Conservation (phyloP, 2,888 invertebrate genomes). For the Macaria notata region DNA sequence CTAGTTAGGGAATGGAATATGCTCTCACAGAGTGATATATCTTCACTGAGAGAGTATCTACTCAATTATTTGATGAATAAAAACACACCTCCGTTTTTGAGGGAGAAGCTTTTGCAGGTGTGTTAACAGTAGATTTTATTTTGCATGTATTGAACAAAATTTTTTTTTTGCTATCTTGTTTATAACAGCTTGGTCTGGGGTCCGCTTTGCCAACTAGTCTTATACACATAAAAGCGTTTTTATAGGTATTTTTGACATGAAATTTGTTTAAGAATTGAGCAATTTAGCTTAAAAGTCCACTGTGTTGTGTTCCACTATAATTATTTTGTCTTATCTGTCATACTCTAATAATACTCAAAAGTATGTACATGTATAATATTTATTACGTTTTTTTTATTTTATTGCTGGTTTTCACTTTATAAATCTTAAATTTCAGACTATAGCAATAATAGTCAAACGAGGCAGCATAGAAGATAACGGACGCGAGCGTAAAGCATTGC, state of each 20-base stretch:
- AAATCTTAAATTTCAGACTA: slow-evolving; percentile 74
- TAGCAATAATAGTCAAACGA: slow-evolving; percentile 94
- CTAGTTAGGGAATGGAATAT: slow-evolving; percentile 92
- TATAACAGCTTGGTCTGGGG: no score
- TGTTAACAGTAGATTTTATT: background rate
- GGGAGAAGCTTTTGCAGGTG: slow-evolving; percentile 87
- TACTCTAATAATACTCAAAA: no score
- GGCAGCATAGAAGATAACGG: slow-evolving; percentile 89
- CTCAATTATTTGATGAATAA: slow-evolving; percentile 88
- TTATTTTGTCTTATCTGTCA: no score
- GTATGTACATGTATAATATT: background rate
- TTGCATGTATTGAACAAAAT: no score
- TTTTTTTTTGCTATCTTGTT: background rate
- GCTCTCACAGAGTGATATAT: slow-evolving; percentile 86
- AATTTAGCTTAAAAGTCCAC: no score
- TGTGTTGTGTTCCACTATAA: no score
- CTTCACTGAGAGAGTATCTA: slow-evolving; percentile 88
- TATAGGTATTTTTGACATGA: no score
- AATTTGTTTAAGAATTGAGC: no score
- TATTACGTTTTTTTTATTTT: background rate
- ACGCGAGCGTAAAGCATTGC: slow-evolving; percentile 84
- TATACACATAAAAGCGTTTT: no score
- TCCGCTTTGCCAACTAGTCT: no score
- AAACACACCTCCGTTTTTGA: slow-evolving; percentile 87
- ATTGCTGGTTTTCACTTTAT: background rate